Base-by-base conservation (phyloP, 2,888 invertebrate genomes). In the Clusia tigrina region DNA sequence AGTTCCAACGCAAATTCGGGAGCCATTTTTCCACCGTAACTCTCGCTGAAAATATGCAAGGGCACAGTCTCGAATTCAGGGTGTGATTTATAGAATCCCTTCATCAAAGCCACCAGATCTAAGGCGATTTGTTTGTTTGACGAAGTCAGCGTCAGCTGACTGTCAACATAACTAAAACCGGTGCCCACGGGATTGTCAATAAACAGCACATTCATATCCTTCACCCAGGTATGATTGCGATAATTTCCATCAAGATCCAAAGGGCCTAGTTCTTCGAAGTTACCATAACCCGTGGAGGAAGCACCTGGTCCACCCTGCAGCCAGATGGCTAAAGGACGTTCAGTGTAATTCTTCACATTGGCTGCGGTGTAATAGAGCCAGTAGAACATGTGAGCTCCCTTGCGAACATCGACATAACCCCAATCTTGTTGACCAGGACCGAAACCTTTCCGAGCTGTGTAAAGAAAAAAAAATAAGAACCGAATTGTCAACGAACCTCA, bases 1-100 rank as follows among this genome's bases (percentile, higher is more conserved):
- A 83, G 66, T 65, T 82, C 81, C 42, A 75, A 86, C 80, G 91
- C 93, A 80, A 95, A 94, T 74, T 93, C 93, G 1, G 91, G 89
- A 0, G 93, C 91, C 94, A 95, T 95, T 85, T 96, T 96, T 1
- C 95, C 96, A 18, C 96, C 96, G 81, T 96, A 96, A 0, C 95
- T 95, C 81, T 96, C 95, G 23, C 91, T 91, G 75, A 93, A 92
- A 65, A 96, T 92, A 78, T 95, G 95, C 37, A 94, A 85, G 0
- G 94, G 91, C 0, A 91, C 87, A 10, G 83, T 85, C 79, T 88
- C 86, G 76, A 95, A 95, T 73, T 90, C 88, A 0, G 92, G 88
- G 76, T 91, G 85, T 15, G 85, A 79, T 17, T 84, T 74, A 70
- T 92, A 89, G 81, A 96, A 93, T 5, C 86, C 86, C 74, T 86